These are phyloP conservation scores for Diplogasteroides magnus DNA, from an alignment of 1,140 invertebrate genomes.

Conservation along the genomic window DNA sequence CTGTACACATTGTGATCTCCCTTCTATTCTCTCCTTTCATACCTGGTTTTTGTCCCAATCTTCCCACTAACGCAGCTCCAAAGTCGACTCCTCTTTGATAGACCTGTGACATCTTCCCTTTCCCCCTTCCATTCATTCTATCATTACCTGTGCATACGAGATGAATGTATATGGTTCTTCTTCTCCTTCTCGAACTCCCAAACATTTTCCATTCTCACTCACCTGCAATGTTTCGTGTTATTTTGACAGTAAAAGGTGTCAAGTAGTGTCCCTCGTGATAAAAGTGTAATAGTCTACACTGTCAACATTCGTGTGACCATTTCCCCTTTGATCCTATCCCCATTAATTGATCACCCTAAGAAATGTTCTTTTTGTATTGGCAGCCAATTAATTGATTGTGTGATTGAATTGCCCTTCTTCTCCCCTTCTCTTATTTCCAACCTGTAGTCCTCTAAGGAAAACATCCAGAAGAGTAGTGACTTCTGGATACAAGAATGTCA, in stretches of 20 bases:
- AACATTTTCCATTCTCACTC: background rate
- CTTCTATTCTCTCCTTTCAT: too few relatives aligned
- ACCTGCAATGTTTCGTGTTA: too few relatives aligned
- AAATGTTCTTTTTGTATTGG: background rate
- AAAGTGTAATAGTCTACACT: too few relatives aligned
- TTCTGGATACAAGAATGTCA: background rate
- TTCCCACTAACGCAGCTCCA: background rate
- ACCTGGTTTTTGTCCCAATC: background rate
- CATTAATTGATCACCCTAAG: background rate
- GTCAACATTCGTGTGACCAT: too few relatives aligned
- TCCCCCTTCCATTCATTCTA: background rate
- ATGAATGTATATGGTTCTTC: background rate
- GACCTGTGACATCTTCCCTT: background rate
- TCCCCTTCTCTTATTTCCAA: too few relatives aligned
- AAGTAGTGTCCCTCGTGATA: too few relatives aligned
- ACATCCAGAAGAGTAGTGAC: background rate
- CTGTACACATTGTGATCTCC: too few relatives aligned
- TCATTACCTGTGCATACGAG: background rate
- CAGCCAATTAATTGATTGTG: constrained; percentile 16
- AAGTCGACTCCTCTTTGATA: background rate
- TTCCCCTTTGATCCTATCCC: background rate
- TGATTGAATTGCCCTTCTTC: background rate
- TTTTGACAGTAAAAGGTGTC: too few relatives aligned
- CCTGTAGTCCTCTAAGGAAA: background rate
- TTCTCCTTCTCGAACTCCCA: background rate